Base-by-base conservation (phyloP, 2,113 vertebrate genomes). In the Aegithalos caudatus region DNA sequence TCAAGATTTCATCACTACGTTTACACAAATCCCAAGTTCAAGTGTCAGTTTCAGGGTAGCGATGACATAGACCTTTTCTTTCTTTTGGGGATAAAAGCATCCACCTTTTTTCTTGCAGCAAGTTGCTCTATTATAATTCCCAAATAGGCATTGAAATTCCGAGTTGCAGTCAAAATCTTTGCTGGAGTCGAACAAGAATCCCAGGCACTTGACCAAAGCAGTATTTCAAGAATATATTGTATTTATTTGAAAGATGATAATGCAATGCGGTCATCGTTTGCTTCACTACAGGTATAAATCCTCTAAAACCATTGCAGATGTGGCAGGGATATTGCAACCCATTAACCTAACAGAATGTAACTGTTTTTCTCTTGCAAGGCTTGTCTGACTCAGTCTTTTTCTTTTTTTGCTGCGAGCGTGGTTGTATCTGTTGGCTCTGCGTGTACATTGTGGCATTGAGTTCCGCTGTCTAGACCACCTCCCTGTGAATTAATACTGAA, bases 261-360 rank as follows among this genome's bases (percentile, higher is more conserved):
- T 97, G 94, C 96, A 81, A 86, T 94, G 95, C 4, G 64, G 91
- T 97, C 96, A 94, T 97, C 95, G 64, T 96, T 92, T 91, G 72
- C 92, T 96, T 95, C 76, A 40, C 96, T 96, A 64, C 88, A 92
- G 92, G 91, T 96, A 96, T 97, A 95, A 96, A 95, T 96, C 94
- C 94, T 96, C 64, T 78, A 92, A 96, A 97, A 83, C 95, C 91
- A 84, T 88, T 94, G 86, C 92, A 97, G 94, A 94, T 96, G 94
- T 97, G 95, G 91, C 94, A 94, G 94, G 92, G 76, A 93, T 92
- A 96, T 91, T 95, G 96, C 88, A 96, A 94, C 92, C 96, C 92
- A 97, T 96, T 97, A 97, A 97, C 96, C 94, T 93, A 92, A 90
- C 69, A 66, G 76, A 94, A 97, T 37, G 53, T 90, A 95, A 73